Base-by-base conservation (phyloP, 1,140 invertebrate genomes). In the Microplitis mediator region DNA sequence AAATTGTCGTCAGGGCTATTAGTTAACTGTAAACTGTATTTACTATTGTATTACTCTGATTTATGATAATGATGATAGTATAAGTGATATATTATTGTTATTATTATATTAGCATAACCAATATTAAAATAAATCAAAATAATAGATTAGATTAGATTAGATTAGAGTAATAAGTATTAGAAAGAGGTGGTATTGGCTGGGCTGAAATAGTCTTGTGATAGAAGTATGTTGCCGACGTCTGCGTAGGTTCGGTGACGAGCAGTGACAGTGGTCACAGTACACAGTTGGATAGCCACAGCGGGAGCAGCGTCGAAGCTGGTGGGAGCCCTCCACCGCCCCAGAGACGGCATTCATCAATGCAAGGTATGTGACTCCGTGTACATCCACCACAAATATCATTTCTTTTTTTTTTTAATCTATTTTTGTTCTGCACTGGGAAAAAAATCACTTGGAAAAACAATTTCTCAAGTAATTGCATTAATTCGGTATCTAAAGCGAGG, bases 191-290 rank as follows among this genome's bases (percentile, higher is more conserved):
- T 4, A 36, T 16, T 61, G 32, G 13, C 35, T 74, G 23, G 56
- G 71, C 64, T 74, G 63, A 73, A 78, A 81, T 71, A 69, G 75
- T 78, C 79, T 86, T 84, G 84, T 86, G 83, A 87, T 85, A 82
- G 85, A 86, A 45, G 81, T 82, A 81, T 84, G 78, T 85, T 86
- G 84, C 84, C 83, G 78, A 81, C 76, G 80, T 86, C 80, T 87
- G 82, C 75, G 82, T 86, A 91, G 94, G 93, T 82, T 95, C 94
- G 67, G 91, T 94, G 75, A 94, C 93, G 74, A 95, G 93, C 75
- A 94, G 92, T 83, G 94, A 96, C 88, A 95, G 94, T 79, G 94
- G 94, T 79, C 93, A 93, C 83, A 94, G 93, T 71, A 94, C 93
- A 52, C 93, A 93, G 80, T 91, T 91, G 80, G 92, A 93, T 88